Conservation (phyloP, 2,797 vertebrate species). For the Coregonus sp. region DNA sequence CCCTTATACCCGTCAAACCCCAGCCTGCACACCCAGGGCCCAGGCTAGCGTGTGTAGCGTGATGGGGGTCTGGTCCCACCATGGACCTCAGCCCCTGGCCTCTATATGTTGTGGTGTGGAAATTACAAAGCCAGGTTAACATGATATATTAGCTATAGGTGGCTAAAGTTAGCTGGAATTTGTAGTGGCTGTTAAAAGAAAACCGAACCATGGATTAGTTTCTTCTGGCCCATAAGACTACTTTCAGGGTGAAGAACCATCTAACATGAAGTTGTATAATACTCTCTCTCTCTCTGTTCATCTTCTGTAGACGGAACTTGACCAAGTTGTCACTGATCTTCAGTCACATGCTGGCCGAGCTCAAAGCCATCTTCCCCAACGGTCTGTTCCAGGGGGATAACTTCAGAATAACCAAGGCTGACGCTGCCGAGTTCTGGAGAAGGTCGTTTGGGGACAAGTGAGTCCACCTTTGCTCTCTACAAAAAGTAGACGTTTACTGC, state of each 20-base stretch:
- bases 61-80: neutral
- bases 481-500: neutral
- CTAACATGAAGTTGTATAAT: neutral
- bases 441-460: constrained; percentile 96
- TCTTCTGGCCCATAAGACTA: too few relatives aligned
- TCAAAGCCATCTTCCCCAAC: constrained; percentile 96
- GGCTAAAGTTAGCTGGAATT: too few relatives aligned
- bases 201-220: too few relatives aligned
- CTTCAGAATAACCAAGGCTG: constrained; percentile 97
- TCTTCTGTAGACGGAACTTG: constrained; percentile 84
- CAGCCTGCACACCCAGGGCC: too few relatives aligned
- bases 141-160: too few relatives aligned
- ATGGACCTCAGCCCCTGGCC: too few relatives aligned
- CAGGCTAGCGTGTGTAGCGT: neutral
- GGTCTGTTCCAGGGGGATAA: constrained; percentile 96
- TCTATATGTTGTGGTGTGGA: too few relatives aligned
- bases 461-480: constrained; percentile 54
- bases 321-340: constrained; percentile 97
- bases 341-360: constrained; percentile 98
- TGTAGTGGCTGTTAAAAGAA: too few relatives aligned
- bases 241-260: too few relatives aligned
- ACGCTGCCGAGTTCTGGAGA: constrained; percentile 98
- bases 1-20: too few relatives aligned
- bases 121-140: too few relatives aligned
- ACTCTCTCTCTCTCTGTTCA: neutral